These are phyloP conservation scores for Telmatochromis sp. DNA, from an alignment of 2,113 vertebrate species.

Conservation along the genomic window DNA sequence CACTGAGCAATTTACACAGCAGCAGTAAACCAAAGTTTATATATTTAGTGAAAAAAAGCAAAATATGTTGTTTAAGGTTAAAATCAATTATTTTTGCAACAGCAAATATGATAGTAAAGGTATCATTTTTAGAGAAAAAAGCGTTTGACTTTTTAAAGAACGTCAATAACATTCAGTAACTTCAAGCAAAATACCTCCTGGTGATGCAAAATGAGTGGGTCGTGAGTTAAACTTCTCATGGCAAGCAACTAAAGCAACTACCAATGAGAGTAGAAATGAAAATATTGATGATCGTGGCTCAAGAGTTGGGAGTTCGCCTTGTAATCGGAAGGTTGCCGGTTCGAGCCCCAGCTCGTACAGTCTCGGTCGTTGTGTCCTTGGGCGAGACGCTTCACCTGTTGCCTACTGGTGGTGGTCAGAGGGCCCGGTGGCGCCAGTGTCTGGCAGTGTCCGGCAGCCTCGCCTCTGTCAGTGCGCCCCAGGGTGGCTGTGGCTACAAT, in stretches of 20 bases:
- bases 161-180: not conserved
- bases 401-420: no score
- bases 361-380: no score
- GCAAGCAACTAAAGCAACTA: not conserved
- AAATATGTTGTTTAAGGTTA: not conserved
- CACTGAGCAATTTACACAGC: not conserved
- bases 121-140: not conserved
- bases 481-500: no score
- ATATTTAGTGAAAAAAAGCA: not conserved
- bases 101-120: not conserved
- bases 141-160: not conserved
- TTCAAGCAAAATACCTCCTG: not conserved
- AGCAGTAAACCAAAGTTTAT: not conserved
- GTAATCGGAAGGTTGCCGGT: no score
- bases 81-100: not conserved
- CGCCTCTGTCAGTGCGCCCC: no score
- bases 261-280: not conserved
- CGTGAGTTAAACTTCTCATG: not conserved
- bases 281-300: rapidly evolving
- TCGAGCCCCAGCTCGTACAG: no score
- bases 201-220: not conserved
- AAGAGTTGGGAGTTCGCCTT: no score
- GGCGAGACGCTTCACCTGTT: rapidly evolving
- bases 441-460: no score
- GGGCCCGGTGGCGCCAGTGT: no score